A percentile compares a stretch with the other conserved stretches of the same genome.
phyloP scores from a whole-genome alignment of 2,113 vertebrate genomes.

The Sula dactylatra region DNA sequence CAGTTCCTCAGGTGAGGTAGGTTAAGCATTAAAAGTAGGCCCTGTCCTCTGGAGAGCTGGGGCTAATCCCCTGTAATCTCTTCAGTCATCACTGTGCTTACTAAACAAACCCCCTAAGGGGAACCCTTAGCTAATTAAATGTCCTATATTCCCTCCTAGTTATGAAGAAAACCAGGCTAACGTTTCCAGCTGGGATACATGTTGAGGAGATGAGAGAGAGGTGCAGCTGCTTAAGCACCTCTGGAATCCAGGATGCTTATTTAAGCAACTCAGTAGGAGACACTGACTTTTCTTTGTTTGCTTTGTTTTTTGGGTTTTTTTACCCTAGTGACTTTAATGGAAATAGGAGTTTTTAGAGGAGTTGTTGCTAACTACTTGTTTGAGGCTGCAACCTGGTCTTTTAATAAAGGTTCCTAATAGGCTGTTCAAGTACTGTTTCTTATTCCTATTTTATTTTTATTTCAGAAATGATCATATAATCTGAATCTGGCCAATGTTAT shows the following conservation, averaged over 20 bases:
- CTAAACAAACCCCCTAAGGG: not conserved
- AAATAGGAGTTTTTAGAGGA: not conserved
- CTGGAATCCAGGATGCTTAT: not conserved
- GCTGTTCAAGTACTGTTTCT: not conserved
- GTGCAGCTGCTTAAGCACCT: not conserved
- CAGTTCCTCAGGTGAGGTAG: not conserved
- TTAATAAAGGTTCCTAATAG: not conserved
- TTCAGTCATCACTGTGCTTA: not conserved
- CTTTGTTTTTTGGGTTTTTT: not conserved
- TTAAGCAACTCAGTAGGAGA: not conserved
- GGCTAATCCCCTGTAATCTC: not conserved
- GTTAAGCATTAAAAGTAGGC: not conserved
- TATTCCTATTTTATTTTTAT: not conserved
- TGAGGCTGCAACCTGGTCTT: not conserved
- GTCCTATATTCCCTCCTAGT: not conserved
- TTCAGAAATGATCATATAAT: not conserved
- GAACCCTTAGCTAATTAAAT: not conserved
- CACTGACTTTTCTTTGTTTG: not conserved
- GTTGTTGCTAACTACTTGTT: not conserved
- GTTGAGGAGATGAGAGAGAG: not conserved
- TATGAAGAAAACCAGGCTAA: not conserved
- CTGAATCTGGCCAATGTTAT: not conserved
- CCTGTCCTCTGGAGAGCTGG: not conserved
- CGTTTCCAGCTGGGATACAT: not conserved
- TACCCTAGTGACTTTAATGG: not conserved